Conservation (phyloP, 2,797 vertebrate species). For the Pangasius mekongensis region DNA sequence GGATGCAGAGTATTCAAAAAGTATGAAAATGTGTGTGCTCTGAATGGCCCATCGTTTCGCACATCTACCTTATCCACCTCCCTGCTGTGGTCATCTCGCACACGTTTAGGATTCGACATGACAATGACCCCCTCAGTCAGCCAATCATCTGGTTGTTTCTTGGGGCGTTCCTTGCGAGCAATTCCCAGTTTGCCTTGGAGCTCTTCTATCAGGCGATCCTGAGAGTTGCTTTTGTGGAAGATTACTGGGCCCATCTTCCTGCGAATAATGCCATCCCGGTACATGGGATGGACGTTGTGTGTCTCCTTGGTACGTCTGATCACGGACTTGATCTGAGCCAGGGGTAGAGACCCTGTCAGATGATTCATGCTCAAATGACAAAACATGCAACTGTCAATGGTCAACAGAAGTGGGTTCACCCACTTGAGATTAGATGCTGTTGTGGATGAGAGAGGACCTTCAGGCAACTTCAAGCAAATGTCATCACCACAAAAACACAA, state of each 20-base stretch:
- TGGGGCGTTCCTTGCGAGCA: slow-evolving; percentile 75
- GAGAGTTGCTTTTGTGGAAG: slow-evolving; percentile 88
- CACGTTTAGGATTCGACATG: slow-evolving; percentile 83
- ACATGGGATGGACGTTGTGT: slow-evolving; percentile 92
- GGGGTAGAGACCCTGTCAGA: slow-evolving; percentile 38
- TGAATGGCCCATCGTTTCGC: neutral
- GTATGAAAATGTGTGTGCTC: neutral
- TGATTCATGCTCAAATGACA: slow-evolving; percentile 3
- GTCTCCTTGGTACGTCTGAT: slow-evolving; percentile 95
- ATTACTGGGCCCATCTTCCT: slow-evolving; percentile 88
- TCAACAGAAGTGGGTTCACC: slow-evolving; percentile 6
- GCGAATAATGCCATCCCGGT: slow-evolving; percentile 84
- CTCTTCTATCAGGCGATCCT: slow-evolving; percentile 89
- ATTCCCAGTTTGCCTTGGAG: slow-evolving; percentile 91
- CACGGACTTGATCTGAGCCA: slow-evolving; percentile 89
- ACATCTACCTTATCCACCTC: slow-evolving; percentile 90
- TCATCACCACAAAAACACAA: slow-evolving; percentile 14
- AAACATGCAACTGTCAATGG: neutral
- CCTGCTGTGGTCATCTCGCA: slow-evolving; percentile 74
- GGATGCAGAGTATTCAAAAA: slow-evolving; percentile 19
- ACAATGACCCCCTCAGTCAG: slow-evolving; percentile 88
- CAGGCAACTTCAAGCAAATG: neutral
- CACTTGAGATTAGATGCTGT: slow-evolving; percentile 1
- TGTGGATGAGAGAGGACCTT: neutral
- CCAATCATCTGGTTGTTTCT: slow-evolving; percentile 85